Conservation (phyloP, 2,888 invertebrate species). For the Cerceris rybyensis region DNA sequence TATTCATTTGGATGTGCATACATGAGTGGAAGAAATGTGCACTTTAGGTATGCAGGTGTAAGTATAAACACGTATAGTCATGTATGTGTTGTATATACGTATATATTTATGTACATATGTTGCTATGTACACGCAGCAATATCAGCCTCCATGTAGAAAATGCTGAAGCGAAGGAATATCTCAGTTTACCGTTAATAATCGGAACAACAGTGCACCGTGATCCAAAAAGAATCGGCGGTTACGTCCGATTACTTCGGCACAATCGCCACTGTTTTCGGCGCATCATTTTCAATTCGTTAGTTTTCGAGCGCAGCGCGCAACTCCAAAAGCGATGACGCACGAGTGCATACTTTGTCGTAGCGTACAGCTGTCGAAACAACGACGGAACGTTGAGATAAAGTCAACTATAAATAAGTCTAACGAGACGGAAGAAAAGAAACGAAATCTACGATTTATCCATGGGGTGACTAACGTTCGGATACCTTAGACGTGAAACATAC, state of each 20-base stretch:
- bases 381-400: slow-evolving; percentile 21
- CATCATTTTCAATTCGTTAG: slow-evolving; percentile 18
- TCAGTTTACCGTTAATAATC: too few species aligned
- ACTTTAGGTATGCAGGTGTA: slow-evolving; percentile 14
- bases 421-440: not conserved
- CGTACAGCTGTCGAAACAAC: slow-evolving; percentile 9
- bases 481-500: too few species aligned
- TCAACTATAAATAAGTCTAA: slow-evolving; percentile 5
- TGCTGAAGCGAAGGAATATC: too few species aligned
- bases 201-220: too few species aligned
- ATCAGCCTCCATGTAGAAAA: too few species aligned
- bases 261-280: slow-evolving; percentile 8
- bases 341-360: slow-evolving; percentile 34
- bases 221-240: not conserved
- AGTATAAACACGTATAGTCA: slow-evolving; percentile 2
- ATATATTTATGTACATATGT: slow-evolving; percentile 27
- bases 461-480: too few species aligned
- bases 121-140: too few species aligned
- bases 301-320: slow-evolving; percentile 35
- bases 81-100: slow-evolving; percentile 9
- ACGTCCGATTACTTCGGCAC: not conserved
- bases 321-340: slow-evolving; percentile 51
- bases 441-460: not conserved
- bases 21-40: slow-evolving; percentile 17
- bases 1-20: slow-evolving; percentile 8